Conservation (phyloP, 2,797 vertebrate species). For the Pitangus sulphuratus region DNA sequence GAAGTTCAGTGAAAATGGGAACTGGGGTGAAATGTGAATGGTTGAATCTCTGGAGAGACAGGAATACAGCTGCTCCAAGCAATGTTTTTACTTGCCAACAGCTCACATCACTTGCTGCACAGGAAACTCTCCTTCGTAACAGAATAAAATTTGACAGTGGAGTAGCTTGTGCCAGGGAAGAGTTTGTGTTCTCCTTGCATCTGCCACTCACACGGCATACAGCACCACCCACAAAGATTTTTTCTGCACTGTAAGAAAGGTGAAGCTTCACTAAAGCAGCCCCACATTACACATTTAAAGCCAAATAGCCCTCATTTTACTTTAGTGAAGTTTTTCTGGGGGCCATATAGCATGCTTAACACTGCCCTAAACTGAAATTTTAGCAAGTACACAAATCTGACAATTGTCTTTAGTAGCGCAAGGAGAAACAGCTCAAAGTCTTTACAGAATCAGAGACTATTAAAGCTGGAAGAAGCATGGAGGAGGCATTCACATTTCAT, state of each 20-base stretch:
- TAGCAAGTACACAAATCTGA: background rate
- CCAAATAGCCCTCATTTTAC: background rate
- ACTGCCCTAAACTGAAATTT: background rate
- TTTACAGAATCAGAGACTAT: background rate
- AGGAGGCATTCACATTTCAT: background rate
- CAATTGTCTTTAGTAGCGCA: background rate
- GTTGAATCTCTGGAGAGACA: background rate
- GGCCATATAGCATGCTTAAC: background rate
- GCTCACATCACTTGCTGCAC: background rate
- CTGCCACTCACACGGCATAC: background rate
- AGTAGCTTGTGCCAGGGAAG: background rate
- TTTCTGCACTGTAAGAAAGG: background rate
- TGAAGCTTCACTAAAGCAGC: background rate
- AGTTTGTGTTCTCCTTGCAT: background rate
- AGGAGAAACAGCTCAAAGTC: background rate
- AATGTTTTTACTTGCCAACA: background rate
- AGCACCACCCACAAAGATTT: background rate
- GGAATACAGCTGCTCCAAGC: background rate
- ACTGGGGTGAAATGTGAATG: background rate
- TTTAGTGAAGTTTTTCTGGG: background rate
- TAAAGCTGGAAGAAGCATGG: background rate
- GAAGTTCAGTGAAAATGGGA: background rate
- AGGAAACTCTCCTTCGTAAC: background rate
- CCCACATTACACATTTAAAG: background rate
- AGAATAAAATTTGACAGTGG: background rate